Percentiles rank a stretch among this genome's conserved stretches.
Evolutionary conservation across 2,888 invertebrate genomes (phyloP).

Genomic region (Kuschelorhynchus macadamiae): DNA sequence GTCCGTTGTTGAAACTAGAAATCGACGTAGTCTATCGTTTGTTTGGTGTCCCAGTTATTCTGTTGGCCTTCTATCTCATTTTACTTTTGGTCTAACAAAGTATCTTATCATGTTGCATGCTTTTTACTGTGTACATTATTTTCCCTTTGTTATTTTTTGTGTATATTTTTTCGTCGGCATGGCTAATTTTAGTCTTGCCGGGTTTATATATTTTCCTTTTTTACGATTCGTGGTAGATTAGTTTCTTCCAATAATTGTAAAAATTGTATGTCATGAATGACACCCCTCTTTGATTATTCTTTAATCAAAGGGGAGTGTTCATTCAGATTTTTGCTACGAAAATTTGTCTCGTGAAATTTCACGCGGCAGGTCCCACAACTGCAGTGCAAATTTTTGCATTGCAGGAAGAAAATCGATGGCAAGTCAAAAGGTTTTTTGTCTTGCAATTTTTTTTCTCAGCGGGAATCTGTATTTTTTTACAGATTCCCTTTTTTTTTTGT

Average conservation of each 20-base stretch:
- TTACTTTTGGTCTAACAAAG: slow-evolving; percentile 67
- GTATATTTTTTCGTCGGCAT: slow-evolving; percentile 40
- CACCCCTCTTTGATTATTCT: slow-evolving; percentile 10
- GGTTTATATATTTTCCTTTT: slow-evolving; percentile 18
- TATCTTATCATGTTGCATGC: slow-evolving; percentile 66
- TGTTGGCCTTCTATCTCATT: slow-evolving; percentile 70
- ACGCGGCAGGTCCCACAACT: slow-evolving; percentile 10
- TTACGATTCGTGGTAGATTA: slow-evolving; percentile 4
- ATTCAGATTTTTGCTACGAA: neutral
- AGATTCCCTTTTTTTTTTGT: slow-evolving; percentile 10
- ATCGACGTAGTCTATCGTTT: slow-evolving; percentile 52
- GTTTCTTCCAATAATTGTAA: slow-evolving; percentile 11
- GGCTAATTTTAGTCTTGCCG: slow-evolving; percentile 47
- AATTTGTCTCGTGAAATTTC: slow-evolving; percentile 30
- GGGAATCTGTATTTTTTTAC: slow-evolving; percentile 13
- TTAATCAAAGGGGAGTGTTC: slow-evolving; percentile 3
- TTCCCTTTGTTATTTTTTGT: slow-evolving; percentile 53
- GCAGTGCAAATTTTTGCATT: slow-evolving; percentile 25
- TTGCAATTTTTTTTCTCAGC: neutral
- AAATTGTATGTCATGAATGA: slow-evolving; percentile 8
- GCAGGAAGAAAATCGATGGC: neutral
- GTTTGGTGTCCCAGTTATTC: slow-evolving; percentile 59
- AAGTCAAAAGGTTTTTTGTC: slow-evolving; percentile 29
- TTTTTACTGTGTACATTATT: slow-evolving; percentile 58
- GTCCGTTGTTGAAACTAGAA: slow-evolving; percentile 2